phyloP scores from a whole-genome alignment of 2,113 vertebrate genomes.

The Pyxicephalus adspersus region DNA sequence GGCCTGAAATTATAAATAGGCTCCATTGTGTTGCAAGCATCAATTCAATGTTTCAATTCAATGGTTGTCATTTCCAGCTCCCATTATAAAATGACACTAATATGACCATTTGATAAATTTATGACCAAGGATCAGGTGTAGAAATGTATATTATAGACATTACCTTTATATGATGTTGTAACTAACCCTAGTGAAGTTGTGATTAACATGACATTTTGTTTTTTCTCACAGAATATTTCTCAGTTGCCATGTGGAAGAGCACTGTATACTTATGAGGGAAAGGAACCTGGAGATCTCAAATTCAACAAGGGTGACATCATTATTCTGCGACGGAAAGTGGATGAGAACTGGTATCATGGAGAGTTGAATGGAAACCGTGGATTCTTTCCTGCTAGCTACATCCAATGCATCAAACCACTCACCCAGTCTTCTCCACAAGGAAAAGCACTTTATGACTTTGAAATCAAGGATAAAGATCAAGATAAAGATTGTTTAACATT shows the following conservation, averaged over 20 bases:
- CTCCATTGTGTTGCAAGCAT: too few species aligned
- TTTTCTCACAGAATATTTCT: conserved; percentile 81
- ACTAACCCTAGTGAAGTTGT: background rate
- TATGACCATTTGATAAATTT: too few species aligned
- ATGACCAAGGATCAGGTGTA: too few species aligned
- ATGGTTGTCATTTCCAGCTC: too few species aligned
- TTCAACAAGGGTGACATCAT: conserved; percentile 96
- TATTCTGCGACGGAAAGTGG: conserved; percentile 90
- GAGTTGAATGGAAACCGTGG: conserved; percentile 91
- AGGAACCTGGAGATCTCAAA: conserved; percentile 93
- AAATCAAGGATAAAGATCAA: conserved; percentile 97
- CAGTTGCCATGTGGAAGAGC: conserved; percentile 93
- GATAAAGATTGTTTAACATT: conserved; percentile 98
- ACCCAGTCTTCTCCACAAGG: conserved; percentile 91
- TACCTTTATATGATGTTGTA: too few species aligned
- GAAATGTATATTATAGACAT: too few species aligned
- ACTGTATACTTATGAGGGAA: conserved; percentile 93
- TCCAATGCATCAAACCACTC: conserved; percentile 89
- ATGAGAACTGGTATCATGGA: conserved; percentile 96
- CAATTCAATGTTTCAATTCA: too few species aligned
- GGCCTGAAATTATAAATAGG: too few species aligned
- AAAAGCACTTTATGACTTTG: conserved; percentile 97
- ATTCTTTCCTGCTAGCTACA: conserved; percentile 94
- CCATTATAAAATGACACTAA: too few species aligned
- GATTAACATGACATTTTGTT: conserved; percentile 14